Percentiles rank a stretch among this genome's conserved stretches.
Conservation (phyloP, 2,113 vertebrate species). For the Piprites chloris region DNA sequence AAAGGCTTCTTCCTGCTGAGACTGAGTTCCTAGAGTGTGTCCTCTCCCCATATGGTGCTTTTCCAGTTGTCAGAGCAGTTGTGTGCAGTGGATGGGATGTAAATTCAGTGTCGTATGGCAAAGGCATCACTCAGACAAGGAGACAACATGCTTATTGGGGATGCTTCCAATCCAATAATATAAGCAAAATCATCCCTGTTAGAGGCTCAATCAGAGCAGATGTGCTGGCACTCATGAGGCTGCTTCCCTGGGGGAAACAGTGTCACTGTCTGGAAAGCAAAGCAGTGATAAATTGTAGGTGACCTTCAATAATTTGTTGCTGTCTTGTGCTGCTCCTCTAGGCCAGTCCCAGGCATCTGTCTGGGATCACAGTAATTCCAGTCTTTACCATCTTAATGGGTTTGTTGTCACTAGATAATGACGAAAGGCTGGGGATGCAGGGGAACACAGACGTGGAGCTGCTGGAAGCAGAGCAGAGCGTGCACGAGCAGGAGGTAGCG, state of each 20-base stretch:
- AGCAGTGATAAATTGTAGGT: conserved; percentile 29
- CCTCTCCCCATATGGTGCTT: neutral
- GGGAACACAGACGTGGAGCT: accelerated
- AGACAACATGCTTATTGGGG: neutral
- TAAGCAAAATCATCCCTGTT: neutral
- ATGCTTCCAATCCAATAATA: neutral
- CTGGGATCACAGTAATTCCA: neutral
- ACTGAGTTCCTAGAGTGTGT: neutral
- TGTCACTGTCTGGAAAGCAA: neutral
- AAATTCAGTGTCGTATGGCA: neutral
- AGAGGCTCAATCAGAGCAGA: neutral
- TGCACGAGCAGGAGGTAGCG: accelerated
- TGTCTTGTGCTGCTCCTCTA: neutral
- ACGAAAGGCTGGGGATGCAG: neutral
- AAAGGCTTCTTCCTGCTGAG: neutral
- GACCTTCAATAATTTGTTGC: conserved; percentile 19
- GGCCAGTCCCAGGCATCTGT: neutral
- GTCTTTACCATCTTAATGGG: neutral
- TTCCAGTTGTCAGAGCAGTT: neutral
- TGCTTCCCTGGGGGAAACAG: neutral
- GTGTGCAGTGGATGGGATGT: neutral
- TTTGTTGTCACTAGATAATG: neutral
- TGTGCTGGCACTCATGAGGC: neutral
- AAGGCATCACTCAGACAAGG: neutral
- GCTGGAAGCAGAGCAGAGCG: neutral